Evolutionary conservation across 1,140 invertebrate genomes (phyloP).

Genomic region (Penaeus vannamei): DNA sequence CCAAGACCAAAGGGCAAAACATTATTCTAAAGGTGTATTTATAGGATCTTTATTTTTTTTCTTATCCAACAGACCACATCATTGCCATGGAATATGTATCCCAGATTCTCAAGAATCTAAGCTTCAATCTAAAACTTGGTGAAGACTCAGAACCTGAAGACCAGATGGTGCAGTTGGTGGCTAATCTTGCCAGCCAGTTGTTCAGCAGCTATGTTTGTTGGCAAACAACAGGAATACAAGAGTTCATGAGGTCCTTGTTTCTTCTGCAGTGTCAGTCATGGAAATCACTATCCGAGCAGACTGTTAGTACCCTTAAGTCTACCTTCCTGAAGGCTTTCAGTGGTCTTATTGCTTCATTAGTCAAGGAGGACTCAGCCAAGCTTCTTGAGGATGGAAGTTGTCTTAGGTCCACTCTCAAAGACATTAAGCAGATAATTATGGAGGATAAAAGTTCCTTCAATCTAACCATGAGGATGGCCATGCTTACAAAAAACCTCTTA

Average conservation of each 20-base stretch:
- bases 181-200: slow-evolving; percentile 30
- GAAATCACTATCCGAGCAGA: slow-evolving; percentile 29
- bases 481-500: slow-evolving; percentile 26
- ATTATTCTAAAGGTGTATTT: no score
- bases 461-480: slow-evolving; percentile 21
- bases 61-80: slow-evolving; percentile 35
- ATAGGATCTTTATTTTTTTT: background rate
- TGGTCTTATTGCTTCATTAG: slow-evolving; percentile 16
- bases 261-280: slow-evolving; percentile 42
- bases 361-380: slow-evolving; percentile 25
- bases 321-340: slow-evolving; percentile 51
- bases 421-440: slow-evolving; percentile 44
- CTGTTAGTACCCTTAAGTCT: slow-evolving; percentile 22
- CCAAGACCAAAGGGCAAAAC: no score
- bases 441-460: slow-evolving; percentile 16
- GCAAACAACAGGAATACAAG: slow-evolving; percentile 50
- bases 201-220: slow-evolving; percentile 46
- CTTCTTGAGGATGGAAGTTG: slow-evolving; percentile 44
- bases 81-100: slow-evolving; percentile 41
- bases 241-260: slow-evolving; percentile 47
- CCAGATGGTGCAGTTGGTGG: slow-evolving; percentile 31
- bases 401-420: slow-evolving; percentile 34
- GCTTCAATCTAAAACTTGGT: slow-evolving; percentile 27
- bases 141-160: slow-evolving; percentile 25
- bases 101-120: slow-evolving; percentile 49